Conservation (phyloP, 2,888 invertebrate species). For the Cabera pusaria region DNA sequence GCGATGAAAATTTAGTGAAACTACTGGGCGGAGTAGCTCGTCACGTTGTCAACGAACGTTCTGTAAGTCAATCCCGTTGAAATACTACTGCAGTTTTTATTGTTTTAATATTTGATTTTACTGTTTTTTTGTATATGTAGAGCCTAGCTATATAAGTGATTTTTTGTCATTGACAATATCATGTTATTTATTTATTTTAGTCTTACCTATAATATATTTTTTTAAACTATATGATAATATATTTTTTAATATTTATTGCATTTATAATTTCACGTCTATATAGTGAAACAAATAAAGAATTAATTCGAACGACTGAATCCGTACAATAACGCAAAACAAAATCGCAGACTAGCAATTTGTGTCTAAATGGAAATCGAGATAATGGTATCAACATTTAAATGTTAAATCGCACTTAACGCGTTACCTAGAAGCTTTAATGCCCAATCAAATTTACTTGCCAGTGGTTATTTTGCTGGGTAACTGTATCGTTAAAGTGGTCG, state of each 20-base stretch:
- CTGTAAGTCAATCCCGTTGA: slow-evolving; percentile 85
- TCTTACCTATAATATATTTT: too few species aligned
- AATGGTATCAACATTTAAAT: slow-evolving; percentile 22
- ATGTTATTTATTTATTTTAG: too few species aligned
- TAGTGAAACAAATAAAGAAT: too few species aligned
- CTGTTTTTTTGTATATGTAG: too few species aligned
- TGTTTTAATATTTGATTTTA: too few species aligned
- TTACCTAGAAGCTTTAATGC: slow-evolving; percentile 63
- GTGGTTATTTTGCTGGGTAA: slow-evolving; percentile 61
- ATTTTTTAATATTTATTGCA: too few species aligned
- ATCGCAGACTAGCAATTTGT: slow-evolving; percentile 13
- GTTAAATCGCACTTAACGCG: slow-evolving; percentile 44
- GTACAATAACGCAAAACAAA: slow-evolving; percentile 2
- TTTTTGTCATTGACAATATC: too few species aligned
- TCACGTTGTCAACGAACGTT: slow-evolving; percentile 92
- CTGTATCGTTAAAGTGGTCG: slow-evolving; percentile 69
- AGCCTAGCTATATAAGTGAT: too few species aligned
- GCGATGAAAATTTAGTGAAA: slow-evolving; percentile 95
- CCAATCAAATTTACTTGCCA: slow-evolving; percentile 63
- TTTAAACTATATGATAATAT: too few species aligned
- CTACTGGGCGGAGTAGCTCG: slow-evolving; percentile 93
- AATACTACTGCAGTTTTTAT: too few species aligned
- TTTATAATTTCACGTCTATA: too few species aligned
- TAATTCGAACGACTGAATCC: too few species aligned
- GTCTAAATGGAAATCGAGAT: slow-evolving; percentile 16